phyloP scores from a whole-genome alignment of 2,888 invertebrate species.

The Xanthorhoe spadicearia region DNA sequence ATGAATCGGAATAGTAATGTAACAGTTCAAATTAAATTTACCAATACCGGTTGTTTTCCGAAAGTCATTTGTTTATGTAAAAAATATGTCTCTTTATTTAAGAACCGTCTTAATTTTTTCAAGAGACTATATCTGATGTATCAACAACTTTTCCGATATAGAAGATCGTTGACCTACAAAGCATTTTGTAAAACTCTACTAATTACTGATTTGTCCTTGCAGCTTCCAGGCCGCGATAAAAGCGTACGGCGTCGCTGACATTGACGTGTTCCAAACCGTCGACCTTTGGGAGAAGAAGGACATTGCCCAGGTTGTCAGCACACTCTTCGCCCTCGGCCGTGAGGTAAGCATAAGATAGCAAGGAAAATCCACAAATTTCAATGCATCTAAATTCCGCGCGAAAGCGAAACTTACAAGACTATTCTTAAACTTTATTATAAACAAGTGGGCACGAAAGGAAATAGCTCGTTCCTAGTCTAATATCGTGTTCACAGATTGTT shows the following conservation, averaged over 20 bases:
- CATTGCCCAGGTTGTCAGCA: constrained; percentile 93
- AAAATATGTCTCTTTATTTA: background rate
- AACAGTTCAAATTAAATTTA: background rate
- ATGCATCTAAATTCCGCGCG: background rate
- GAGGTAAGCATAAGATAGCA: constrained; percentile 79
- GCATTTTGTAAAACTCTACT: constrained; percentile 3
- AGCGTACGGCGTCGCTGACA: constrained; percentile 94
- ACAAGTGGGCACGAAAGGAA: constrained; percentile 49
- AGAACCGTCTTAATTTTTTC: no score
- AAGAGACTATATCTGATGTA: no score
- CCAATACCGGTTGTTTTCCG: background rate
- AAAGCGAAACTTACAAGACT: constrained; percentile 32
- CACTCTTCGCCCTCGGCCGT: constrained; percentile 93
- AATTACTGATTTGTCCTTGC: constrained; percentile 39
- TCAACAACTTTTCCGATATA: no score
- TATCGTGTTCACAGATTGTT: constrained; percentile 69
- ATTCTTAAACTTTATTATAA: constrained; percentile 37
- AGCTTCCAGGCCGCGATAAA: constrained; percentile 94
- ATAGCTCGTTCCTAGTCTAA: constrained; percentile 52
- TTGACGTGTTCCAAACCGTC: constrained; percentile 98
- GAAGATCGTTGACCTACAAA: background rate
- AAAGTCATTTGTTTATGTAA: background rate
- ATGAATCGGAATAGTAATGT: no score
- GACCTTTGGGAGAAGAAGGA: constrained; percentile 98
- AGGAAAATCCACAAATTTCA: background rate